A percentile compares a stretch with the other conserved stretches of the same genome.
phyloP scores from a whole-genome alignment of 2,113 vertebrate genomes.

The Channa argus region DNA sequence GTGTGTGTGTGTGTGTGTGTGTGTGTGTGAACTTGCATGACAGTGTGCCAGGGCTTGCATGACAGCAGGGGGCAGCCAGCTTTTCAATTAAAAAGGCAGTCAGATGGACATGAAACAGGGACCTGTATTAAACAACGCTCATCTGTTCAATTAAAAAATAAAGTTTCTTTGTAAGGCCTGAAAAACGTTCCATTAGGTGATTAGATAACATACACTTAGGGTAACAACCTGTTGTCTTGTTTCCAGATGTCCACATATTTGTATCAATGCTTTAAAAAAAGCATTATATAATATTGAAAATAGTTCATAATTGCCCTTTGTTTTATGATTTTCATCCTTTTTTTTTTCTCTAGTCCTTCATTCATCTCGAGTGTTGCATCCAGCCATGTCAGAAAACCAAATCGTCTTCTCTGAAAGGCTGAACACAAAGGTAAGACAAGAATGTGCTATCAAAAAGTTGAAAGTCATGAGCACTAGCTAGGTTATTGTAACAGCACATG shows the following conservation, averaged over 20 bases:
- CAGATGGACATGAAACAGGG: conserved; percentile 38
- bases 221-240: neutral
- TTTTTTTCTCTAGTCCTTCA: neutral
- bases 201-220: conserved; percentile 2
- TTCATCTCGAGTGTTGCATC: neutral
- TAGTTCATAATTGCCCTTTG: neutral
- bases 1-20: conserved; percentile 20
- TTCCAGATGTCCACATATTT: neutral
- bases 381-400: neutral
- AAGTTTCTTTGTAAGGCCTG: conserved; percentile 26
- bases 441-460: neutral
- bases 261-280: neutral
- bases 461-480: neutral
- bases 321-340: neutral
- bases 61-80: neutral
- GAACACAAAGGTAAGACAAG: neutral
- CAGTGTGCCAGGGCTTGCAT: neutral
- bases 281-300: too few relatives aligned
- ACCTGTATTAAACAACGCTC: conserved; percentile 14
- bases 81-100: conserved; percentile 64
- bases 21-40: neutral
- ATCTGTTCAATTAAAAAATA: conserved; percentile 13
- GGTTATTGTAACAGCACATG: too few relatives aligned
- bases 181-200: conserved; percentile 5
- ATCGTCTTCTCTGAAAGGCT: neutral